Conservation (phyloP, 2,797 vertebrate genomes). For the Rhinophrynus dorsalis region DNA sequence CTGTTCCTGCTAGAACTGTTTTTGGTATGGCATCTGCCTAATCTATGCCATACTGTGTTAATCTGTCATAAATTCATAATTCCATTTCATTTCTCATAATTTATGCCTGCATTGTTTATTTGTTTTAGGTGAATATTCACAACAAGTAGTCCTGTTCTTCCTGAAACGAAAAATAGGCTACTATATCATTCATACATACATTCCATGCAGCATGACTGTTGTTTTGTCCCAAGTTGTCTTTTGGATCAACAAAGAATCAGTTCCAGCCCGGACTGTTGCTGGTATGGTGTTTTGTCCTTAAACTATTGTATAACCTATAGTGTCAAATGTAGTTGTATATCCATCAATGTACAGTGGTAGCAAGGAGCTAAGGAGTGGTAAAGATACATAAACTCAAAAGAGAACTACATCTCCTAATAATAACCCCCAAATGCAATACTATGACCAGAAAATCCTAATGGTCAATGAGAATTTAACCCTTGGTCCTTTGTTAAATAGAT, state of each 20-base stretch:
- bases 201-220: conserved; percentile 99
- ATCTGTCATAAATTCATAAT: not conserved
- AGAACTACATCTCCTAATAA: too few relatives aligned
- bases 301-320: too few relatives aligned
- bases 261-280: conserved; percentile 96
- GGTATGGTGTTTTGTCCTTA: conserved; percentile 67
- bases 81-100: conserved; percentile 10
- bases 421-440: too few relatives aligned
- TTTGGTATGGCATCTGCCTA: conserved; percentile 76
- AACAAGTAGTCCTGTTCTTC: conserved; percentile 97
- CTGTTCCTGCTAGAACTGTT: conserved; percentile 94
- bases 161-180: conserved; percentile 98
- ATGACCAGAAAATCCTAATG: too few relatives aligned
- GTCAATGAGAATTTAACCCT: too few relatives aligned
- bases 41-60: not conserved
- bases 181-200: conserved; percentile 99
- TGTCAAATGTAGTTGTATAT: too few relatives aligned
- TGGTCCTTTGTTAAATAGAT: too few relatives aligned
- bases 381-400: too few relatives aligned
- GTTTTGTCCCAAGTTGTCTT: conserved; percentile 99
- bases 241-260: conserved; percentile 99
- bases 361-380: too few relatives aligned
- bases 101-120: conserved; percentile 17
- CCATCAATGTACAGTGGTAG: too few relatives aligned
- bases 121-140: conserved; percentile 91